phyloP scores from a whole-genome alignment of 2,888 invertebrate species.

The Dusona sp. region DNA sequence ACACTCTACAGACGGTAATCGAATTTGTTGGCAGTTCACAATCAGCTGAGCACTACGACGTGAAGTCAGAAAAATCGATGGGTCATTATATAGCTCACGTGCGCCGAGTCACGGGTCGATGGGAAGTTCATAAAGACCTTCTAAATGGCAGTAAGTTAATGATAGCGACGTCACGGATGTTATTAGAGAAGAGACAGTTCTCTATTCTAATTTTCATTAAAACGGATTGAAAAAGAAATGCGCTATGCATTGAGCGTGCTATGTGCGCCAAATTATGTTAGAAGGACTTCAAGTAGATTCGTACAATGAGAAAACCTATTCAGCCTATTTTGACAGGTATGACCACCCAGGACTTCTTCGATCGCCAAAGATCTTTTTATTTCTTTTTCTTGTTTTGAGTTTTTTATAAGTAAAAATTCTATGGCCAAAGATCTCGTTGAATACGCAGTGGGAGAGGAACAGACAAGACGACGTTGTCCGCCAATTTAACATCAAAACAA shows the following conservation, averaged over 20 bases:
- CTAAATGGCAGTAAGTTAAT: constrained; percentile 1
- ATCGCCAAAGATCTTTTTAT: too few species aligned
- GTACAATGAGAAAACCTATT: too few species aligned
- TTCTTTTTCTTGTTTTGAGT: too few species aligned
- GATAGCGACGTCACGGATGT: constrained; percentile 2
- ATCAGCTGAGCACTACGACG: neutral
- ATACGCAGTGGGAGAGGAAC: too few species aligned
- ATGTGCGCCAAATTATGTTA: too few species aligned
- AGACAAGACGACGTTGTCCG: too few species aligned
- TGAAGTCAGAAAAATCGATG: neutral
- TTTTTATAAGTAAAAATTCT: too few species aligned
- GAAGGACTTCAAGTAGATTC: too few species aligned
- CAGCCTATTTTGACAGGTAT: too few species aligned
- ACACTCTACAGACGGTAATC: constrained; percentile 15
- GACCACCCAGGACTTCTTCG: too few species aligned
- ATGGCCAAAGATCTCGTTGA: too few species aligned
- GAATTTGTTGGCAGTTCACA: constrained; percentile 32
- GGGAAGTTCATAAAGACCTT: constrained; percentile 32
- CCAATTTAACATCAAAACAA: too few species aligned
- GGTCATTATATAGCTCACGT: constrained; percentile 50
- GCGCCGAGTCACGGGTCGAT: constrained; percentile 36
- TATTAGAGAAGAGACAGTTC: constrained; percentile 30
- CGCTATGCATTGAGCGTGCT: neutral
- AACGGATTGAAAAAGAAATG: neutral
- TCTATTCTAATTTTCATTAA: constrained; percentile 24